Base-by-base conservation (phyloP, 2,113 vertebrate genomes). In the Pygoscelis antarcticus region DNA sequence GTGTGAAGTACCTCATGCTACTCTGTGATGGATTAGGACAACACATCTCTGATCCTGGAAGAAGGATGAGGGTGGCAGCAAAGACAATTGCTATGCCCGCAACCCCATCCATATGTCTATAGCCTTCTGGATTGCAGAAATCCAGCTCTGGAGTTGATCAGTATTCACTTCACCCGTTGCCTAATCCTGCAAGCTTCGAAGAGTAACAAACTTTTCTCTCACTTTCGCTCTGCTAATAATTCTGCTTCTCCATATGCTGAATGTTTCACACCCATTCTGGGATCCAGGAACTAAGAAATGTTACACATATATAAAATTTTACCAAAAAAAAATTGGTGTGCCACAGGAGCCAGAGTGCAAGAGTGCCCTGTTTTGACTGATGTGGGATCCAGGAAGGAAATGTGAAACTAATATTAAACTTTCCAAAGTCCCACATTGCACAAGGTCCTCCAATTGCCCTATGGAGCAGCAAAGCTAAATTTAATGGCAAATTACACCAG, bases 181-280 rank as follows among this genome's bases (percentile, higher is more conserved):
- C 32, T 88, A 72, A 92, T 51, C 32, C 44, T 76, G 54, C 26
- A 54, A 80, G 30, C 62, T 94, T 86, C 7, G 0, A 75, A 61
- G 36, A 69, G 9, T 76, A 85, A 64, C 32, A 92, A 90, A 65
- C 17, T 27, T 79, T 80, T 79, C 47, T 79, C 61, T 86, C 57
- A 57, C 68, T 93, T 92, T 44, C 3, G 1, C 88, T 85, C 52
- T 90, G 66, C 57, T 93, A 96, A 96, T 96, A 96, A 92, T 93
- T 95, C 85, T 92, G 52, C 69, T 94, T 83, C 88, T 76, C 92
- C 94, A 90, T 96, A 95, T 97, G 90, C 79, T 86, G 70, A 76
- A 83, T 18, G 20, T 83, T 96, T 95, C 94, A 88, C 94, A 97
- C 75, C 40, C 88, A 9, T 92, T 72, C 75, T 52, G 71, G 66